Percentiles rank a stretch among this genome's conserved stretches.
Conservation (phyloP, 2,113 vertebrate genomes). For the Marcusenius ussheri region DNA sequence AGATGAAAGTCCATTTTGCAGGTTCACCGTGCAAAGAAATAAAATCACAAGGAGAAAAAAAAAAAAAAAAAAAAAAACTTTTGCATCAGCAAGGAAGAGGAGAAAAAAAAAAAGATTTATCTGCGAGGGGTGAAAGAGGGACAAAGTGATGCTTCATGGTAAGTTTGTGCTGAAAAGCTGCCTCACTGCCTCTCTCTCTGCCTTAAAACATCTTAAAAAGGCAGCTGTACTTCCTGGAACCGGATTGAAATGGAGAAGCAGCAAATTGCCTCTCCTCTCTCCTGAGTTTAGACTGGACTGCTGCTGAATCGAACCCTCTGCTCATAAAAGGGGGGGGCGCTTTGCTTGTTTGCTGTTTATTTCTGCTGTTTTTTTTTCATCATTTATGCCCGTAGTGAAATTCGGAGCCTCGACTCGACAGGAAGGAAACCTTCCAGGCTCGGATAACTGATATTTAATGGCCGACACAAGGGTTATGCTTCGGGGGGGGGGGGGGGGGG, state of each 20-base stretch:
- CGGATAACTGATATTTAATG: not conserved
- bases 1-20: conserved; percentile 32
- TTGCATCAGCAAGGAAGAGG: conserved; percentile 47
- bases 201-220: conserved; percentile 36
- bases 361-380: conserved; percentile 44
- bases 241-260: conserved; percentile 47
- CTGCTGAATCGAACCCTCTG: conserved; percentile 38
- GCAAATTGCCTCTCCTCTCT: conserved; percentile 54
- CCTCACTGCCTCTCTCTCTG: conserved; percentile 20
- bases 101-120: conserved; percentile 49
- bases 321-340: conserved; percentile 32
- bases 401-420: conserved; percentile 25
- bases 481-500: not conserved
- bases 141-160: conserved; percentile 50
- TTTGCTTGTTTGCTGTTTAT: conserved; percentile 20
- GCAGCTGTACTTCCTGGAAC: conserved; percentile 18
- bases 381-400: conserved; percentile 40
- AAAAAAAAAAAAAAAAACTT: not conserved
- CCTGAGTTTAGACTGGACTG: conserved; percentile 43
- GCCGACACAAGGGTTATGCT: not conserved
- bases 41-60: conserved; percentile 38
- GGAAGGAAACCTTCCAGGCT: not conserved
- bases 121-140: conserved; percentile 41
- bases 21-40: conserved; percentile 50
- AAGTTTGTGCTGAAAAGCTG: conserved; percentile 42